phyloP scores from a whole-genome alignment of 2,797 vertebrate species.

The Aplochiton taeniatus region DNA sequence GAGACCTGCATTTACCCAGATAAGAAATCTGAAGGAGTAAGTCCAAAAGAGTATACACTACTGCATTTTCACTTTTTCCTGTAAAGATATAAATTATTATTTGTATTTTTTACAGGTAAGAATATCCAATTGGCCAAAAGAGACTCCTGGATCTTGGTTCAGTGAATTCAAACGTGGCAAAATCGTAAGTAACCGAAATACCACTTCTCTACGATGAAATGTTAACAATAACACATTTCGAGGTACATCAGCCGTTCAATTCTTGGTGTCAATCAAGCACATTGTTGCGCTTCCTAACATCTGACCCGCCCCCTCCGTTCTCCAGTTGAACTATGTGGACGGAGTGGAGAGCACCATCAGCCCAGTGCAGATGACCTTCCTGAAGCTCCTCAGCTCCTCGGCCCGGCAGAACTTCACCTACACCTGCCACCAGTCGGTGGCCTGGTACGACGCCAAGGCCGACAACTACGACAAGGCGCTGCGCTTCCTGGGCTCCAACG shows the following conservation, averaged over 20 bases:
- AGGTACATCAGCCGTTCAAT: too few species aligned
- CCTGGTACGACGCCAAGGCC: conserved; percentile 88
- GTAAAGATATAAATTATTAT: background rate
- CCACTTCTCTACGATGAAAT: conserved; percentile 9
- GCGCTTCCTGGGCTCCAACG: conserved; percentile 96
- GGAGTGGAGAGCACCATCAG: conserved; percentile 85
- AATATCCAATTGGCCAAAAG: conserved; percentile 98
- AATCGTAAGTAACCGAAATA: conserved; percentile 81
- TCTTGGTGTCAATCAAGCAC: too few species aligned
- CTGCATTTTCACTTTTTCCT: background rate
- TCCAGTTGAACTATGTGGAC: conserved; percentile 91
- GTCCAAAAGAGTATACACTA: conserved; percentile 44
- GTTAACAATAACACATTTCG: conserved; percentile 19
- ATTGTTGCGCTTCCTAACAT: background rate
- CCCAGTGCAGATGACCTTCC: conserved; percentile 97
- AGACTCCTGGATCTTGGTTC: conserved; percentile 94
- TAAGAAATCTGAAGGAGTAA: conserved; percentile 94
- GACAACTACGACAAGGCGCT: conserved; percentile 92
- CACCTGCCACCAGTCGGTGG: conserved; percentile 92
- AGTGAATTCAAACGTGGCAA: conserved; percentile 99
- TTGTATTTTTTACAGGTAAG: conserved; percentile 77
- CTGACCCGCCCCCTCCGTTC: background rate
- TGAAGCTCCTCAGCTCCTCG: conserved; percentile 93
- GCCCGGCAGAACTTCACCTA: conserved; percentile 98
- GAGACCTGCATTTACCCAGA: conserved; percentile 97